phyloP scores from a whole-genome alignment of 2,888 invertebrate species.

The Epinotia demarniana region DNA sequence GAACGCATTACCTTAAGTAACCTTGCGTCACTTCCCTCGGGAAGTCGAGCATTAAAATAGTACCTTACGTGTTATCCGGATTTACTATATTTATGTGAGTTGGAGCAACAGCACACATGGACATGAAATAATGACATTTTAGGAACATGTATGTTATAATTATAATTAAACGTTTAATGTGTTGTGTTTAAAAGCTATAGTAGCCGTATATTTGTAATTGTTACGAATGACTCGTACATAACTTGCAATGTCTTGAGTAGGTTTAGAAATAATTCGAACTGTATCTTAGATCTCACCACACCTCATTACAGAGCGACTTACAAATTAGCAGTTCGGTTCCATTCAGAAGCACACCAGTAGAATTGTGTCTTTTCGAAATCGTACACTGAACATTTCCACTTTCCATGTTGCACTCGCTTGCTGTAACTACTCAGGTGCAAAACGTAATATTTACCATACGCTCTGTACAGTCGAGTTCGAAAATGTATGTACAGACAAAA shows the following conservation, averaged over 20 bases:
- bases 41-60: slow-evolving; percentile 2
- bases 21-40: neutral
- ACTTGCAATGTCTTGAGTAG: neutral
- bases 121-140: slow-evolving; percentile 7
- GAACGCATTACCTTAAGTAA: neutral
- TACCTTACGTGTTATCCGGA: slow-evolving; percentile 17
- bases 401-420: neutral
- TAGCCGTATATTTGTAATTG: neutral
- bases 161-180: slow-evolving; percentile 5
- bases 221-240: neutral
- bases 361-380: neutral
- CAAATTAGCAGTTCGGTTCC: neutral
- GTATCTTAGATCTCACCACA: neutral
- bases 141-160: neutral
- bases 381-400: neutral
- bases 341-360: neutral
- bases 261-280: neutral
- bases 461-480: no score
- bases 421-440: neutral
- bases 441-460: neutral
- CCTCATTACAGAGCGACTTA: neutral
- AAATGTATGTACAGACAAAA: no score
- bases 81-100: slow-evolving; percentile 12
- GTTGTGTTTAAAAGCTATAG: neutral
- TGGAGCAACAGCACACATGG: slow-evolving; percentile 21